Percentiles rank a stretch among this genome's conserved stretches.
These are phyloP conservation scores for Schrankia costaestrigalis DNA, from an alignment of 2,888 invertebrate genomes.

Conservation along the genomic window DNA sequence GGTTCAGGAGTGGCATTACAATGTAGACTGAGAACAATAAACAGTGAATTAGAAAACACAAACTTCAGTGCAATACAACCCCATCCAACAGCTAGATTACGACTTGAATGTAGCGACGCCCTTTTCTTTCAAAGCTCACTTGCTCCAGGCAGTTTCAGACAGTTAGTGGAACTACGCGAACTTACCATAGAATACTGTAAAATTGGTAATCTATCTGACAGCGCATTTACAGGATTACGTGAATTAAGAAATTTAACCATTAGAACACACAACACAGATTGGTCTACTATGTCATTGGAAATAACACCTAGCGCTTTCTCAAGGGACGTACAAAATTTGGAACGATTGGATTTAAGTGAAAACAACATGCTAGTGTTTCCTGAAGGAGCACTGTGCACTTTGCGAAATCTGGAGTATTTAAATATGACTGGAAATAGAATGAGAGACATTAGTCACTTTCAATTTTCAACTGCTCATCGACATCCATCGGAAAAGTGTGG, in stretches of 20 bases:
- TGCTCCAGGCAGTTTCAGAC: conserved; percentile 87
- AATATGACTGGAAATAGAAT: conserved; percentile 90
- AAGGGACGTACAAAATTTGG: conserved; percentile 86
- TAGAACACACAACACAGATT: conserved; percentile 90
- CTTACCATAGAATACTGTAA: conserved; percentile 91
- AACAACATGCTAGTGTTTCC: conserved; percentile 91
- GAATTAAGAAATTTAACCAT: conserved; percentile 90
- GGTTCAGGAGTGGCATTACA: conserved; percentile 86
- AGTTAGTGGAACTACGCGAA: conserved; percentile 87
- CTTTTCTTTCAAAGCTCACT: conserved; percentile 90
- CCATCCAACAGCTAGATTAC: conserved; percentile 87
- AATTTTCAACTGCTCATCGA: conserved; percentile 82
- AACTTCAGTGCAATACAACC: conserved; percentile 92
- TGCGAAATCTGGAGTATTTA: conserved; percentile 86
- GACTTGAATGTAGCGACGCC: conserved; percentile 89
- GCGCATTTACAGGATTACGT: conserved; percentile 89
- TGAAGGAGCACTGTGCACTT: conserved; percentile 87
- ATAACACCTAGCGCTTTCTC: conserved; percentile 87
- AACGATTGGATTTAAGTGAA: conserved; percentile 87
- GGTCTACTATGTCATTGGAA: conserved; percentile 90
- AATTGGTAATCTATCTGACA: conserved; percentile 89
- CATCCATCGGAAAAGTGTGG: conserved; percentile 85
- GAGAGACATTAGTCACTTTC: conserved; percentile 86
- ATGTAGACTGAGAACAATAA: conserved; percentile 87
- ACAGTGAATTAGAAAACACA: conserved; percentile 90